A percentile compares a stretch with the other conserved stretches of the same genome.
phyloP scores from a whole-genome alignment of 2,113 vertebrate genomes.

The Lycocorax pyrrhopterus region DNA sequence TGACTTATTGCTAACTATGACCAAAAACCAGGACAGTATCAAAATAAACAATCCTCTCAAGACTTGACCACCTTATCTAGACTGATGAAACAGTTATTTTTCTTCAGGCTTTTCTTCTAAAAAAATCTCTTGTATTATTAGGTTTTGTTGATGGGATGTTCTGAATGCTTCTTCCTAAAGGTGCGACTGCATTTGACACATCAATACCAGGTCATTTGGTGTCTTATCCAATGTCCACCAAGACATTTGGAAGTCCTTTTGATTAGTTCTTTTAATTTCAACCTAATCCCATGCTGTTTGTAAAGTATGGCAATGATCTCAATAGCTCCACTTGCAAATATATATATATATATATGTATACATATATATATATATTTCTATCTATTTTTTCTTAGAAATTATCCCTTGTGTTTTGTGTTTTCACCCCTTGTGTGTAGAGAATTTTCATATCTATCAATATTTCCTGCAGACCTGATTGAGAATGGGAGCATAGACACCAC shows the following conservation, averaged over 20 bases:
- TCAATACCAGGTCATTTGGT: slow-evolving; percentile 34
- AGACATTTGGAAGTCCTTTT: slow-evolving; percentile 50
- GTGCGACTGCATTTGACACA: slow-evolving; percentile 38
- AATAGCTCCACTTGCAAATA: slow-evolving; percentile 12
- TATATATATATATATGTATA: background rate
- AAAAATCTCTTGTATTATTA: slow-evolving; percentile 37
- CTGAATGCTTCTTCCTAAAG: slow-evolving; percentile 44
- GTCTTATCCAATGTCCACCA: slow-evolving; percentile 49
- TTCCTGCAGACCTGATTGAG: background rate
- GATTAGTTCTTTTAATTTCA: slow-evolving; percentile 50
- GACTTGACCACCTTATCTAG: background rate
- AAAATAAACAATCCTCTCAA: background rate
- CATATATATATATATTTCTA: background rate
- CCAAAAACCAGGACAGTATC: background rate
- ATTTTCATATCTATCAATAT: background rate
- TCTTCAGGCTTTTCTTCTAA: slow-evolving; percentile 19
- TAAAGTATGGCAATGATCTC: slow-evolving; percentile 54
- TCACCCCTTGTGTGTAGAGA: slow-evolving; percentile 30
- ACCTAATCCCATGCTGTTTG: slow-evolving; percentile 57
- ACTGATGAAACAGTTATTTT: background rate
- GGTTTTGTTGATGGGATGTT: slow-evolving; percentile 47
- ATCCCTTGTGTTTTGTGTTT: slow-evolving; percentile 11
- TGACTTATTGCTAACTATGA: background rate
- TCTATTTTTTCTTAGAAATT: slow-evolving; percentile 38
- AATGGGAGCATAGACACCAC: background rate